A percentile compares a stretch with the other conserved stretches of the same genome.
Conservation (phyloP, 2,113 vertebrate species). For the Poecile atricapillus region DNA sequence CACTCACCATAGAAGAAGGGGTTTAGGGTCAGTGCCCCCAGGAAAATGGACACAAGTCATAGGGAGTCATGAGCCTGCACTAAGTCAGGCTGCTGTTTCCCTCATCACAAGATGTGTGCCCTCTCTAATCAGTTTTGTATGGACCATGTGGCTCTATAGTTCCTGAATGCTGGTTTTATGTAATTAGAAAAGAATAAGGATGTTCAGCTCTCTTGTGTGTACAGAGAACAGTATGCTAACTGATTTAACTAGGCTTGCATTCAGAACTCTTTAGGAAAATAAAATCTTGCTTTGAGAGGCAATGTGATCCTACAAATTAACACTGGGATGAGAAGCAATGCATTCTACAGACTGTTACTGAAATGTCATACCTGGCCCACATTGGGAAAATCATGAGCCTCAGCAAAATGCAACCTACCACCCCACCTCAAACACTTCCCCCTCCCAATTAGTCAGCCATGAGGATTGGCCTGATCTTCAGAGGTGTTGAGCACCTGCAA, state of each 20-base stretch:
- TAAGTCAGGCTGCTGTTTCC: not conserved
- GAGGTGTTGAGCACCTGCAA: not conserved
- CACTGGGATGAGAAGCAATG: not conserved
- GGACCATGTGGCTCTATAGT: rapidly evolving
- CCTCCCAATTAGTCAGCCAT: not conserved
- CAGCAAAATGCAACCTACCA: not conserved
- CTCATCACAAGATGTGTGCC: not conserved
- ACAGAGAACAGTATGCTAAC: not conserved
- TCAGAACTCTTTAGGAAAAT: not conserved
- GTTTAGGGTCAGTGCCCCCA: not conserved
- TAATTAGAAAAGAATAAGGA: not conserved
- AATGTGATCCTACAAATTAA: not conserved
- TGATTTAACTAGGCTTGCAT: not conserved
- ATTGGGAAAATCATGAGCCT: not conserved
- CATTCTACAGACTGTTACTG: not conserved
- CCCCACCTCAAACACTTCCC: not conserved
- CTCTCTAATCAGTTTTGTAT: not conserved
- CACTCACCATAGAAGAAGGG: not conserved
- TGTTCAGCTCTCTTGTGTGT: not conserved
- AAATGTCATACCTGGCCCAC: not conserved
- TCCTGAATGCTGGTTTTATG: not conserved
- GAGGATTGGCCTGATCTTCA: not conserved
- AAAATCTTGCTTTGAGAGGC: not conserved
- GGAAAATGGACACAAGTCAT: not conserved
- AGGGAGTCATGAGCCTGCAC: not conserved